phyloP scores from a whole-genome alignment of 2,888 invertebrate genomes.

The Caenorhabditis sp. region DNA sequence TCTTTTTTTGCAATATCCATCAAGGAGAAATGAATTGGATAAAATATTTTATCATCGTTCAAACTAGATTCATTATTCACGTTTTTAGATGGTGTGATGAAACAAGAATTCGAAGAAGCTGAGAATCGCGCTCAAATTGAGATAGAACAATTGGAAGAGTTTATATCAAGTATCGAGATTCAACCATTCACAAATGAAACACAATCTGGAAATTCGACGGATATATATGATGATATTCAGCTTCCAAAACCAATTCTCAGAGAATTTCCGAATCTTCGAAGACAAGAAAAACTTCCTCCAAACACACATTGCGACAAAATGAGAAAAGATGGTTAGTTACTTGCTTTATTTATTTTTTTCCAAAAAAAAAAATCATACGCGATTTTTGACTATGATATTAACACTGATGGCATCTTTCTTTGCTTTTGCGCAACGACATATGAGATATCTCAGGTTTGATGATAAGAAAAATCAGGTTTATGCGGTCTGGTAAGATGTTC shows the following conservation, averaged over 20 bases:
- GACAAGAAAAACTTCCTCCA: slow-evolving; percentile 32
- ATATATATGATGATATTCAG: slow-evolving; percentile 32
- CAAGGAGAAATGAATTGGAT: not conserved
- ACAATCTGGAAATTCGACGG: not conserved
- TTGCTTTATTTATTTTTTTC: not conserved
- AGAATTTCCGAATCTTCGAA: slow-evolving; percentile 30
- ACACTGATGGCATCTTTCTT: too few species aligned
- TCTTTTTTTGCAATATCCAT: not conserved
- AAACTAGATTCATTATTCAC: not conserved
- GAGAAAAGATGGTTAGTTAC: slow-evolving; percentile 33
- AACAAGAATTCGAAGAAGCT: slow-evolving; percentile 16
- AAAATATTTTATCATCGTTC: not conserved
- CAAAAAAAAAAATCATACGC: too few species aligned
- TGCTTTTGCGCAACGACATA: too few species aligned
- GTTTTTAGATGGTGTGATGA: slow-evolving; percentile 19
- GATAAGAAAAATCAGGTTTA: too few species aligned
- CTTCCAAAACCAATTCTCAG: slow-evolving; percentile 42
- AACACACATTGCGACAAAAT: slow-evolving; percentile 41
- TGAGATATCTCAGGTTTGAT: too few species aligned
- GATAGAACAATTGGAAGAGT: slow-evolving; percentile 28
- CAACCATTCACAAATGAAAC: slow-evolving; percentile 7
- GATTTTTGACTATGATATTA: too few species aligned
- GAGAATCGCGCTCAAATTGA: slow-evolving; percentile 19
- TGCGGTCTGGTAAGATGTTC: too few species aligned
- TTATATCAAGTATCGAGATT: slow-evolving; percentile 25